phyloP scores from a whole-genome alignment of 2,113 vertebrate genomes.

The Rissa tridactyla region DNA sequence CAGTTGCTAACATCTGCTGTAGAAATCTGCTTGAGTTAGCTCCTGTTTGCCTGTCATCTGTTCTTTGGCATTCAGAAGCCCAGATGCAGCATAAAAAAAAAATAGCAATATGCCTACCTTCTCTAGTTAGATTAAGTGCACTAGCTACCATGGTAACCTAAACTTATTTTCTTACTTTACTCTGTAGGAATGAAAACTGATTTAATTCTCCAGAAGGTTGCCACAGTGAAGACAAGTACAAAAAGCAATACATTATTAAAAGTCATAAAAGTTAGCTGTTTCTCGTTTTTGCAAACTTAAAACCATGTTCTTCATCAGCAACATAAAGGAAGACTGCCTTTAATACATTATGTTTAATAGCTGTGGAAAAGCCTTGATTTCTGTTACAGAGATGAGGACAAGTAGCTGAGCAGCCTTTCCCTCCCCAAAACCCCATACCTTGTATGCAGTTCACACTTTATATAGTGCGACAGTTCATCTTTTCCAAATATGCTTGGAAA shows the following conservation, averaged over 20 bases:
- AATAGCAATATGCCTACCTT: slow-evolving; percentile 29
- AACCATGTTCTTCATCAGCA: background rate
- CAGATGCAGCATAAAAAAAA: slow-evolving; percentile 24
- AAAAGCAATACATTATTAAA: background rate
- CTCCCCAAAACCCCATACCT: background rate
- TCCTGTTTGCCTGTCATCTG: background rate
- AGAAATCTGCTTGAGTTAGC: background rate
- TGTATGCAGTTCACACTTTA: background rate
- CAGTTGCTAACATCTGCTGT: background rate
- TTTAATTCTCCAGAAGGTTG: slow-evolving; percentile 25
- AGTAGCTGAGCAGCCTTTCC: background rate
- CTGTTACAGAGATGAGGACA: background rate
- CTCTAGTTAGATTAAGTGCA: slow-evolving; percentile 45
- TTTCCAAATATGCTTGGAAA: background rate
- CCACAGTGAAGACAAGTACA: background rate
- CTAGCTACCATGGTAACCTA: slow-evolving; percentile 74
- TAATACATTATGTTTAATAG: background rate
- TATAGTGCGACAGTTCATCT: background rate
- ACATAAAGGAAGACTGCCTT: background rate
- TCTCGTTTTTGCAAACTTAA: background rate
- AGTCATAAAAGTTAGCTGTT: background rate
- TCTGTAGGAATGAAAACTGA: slow-evolving; percentile 39
- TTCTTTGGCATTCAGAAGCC: background rate
- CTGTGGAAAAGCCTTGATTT: background rate
- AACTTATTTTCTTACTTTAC: slow-evolving; percentile 78